Conservation (phyloP, 2,888 invertebrate species). For the Drosophila helvetica region DNA sequence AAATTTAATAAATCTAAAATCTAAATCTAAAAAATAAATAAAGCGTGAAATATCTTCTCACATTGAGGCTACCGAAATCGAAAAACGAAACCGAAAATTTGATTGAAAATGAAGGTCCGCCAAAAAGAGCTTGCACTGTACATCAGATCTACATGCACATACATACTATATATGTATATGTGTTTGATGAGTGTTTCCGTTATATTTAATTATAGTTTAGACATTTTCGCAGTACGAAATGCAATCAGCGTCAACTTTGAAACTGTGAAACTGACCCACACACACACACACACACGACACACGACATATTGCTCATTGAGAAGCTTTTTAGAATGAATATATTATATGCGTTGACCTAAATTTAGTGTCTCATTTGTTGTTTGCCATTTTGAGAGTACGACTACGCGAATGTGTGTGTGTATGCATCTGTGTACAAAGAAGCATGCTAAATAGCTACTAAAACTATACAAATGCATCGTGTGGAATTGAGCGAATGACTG, state of each 20-base stretch:
- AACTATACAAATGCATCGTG: slow-evolving; percentile 42
- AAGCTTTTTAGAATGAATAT: slow-evolving; percentile 71
- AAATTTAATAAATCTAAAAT: background rate
- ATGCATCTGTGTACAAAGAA: slow-evolving; percentile 69
- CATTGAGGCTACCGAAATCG: no score
- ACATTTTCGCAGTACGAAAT: slow-evolving; percentile 11
- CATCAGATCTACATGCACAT: no score
- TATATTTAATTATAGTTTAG: slow-evolving; percentile 6
- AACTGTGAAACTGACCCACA: slow-evolving; percentile 17
- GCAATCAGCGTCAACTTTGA: background rate
- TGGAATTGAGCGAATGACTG: slow-evolving; percentile 21
- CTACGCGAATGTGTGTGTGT: slow-evolving; percentile 17
- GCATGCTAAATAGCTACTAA: slow-evolving; percentile 78
- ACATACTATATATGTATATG: background rate
- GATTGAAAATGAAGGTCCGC: no score
- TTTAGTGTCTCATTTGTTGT: slow-evolving; percentile 65
- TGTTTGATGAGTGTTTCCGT: background rate
- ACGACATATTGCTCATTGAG: slow-evolving; percentile 12
- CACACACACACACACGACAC: background rate
- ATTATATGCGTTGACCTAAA: slow-evolving; percentile 81
- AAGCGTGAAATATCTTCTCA: no score
- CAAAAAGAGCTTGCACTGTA: no score
- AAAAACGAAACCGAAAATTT: no score
- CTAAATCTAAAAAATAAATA: no score
- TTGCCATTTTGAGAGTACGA: slow-evolving; percentile 54